Evolutionary conservation across 2,888 invertebrate species (phyloP), one percentile per base, ranked within the genome.

Genomic region (Nemotelus nigrinus): DNA sequence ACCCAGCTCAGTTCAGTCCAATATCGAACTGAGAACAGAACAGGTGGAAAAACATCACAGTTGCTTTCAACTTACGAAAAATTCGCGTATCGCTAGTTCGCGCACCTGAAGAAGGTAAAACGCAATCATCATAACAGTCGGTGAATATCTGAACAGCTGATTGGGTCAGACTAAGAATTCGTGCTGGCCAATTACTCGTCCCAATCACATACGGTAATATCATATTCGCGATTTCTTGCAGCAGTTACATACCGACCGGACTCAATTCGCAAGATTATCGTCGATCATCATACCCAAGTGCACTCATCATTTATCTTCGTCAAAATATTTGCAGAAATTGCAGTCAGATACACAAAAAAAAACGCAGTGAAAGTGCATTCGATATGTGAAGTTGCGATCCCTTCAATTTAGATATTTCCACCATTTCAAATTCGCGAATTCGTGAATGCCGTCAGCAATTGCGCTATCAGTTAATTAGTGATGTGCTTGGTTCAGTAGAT

Each of bases 101-200:
- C 10, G 6, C 53, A 68, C 68, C 43, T 53, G 53, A 70, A n/a
- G 45, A 65, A 3, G 10, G 8, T 25, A 25, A 25, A 25, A 25
- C 47, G 53, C 5, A 48, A 47, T 55, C 4, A 55, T 25, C 48
- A 47, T n/a, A 10, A 43, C 6, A 70, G 55, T 43, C 53, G 53
- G 39, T 43, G 10, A 41, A 70, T 58, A 74, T 60, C 63, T 74
- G 74, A 74, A 43, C 74, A 74, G 74, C 60, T 72, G 74, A 63
- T 63, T 41, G 47, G 8, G 3, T 53, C 63, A 25, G 63, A 63
- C 25, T 41, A 25, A 10, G 2, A 43, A 4, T 48, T 74, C 55
- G 50, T 48, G 48, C 55, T 2, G 10, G 44, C 41, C 3, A 48
- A 25, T 25, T 25, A 25, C 25, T 25, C 25, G 25, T 25, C 25